phyloP scores from a whole-genome alignment of 2,113 vertebrate species.

The Erythrolamprus reginae region DNA sequence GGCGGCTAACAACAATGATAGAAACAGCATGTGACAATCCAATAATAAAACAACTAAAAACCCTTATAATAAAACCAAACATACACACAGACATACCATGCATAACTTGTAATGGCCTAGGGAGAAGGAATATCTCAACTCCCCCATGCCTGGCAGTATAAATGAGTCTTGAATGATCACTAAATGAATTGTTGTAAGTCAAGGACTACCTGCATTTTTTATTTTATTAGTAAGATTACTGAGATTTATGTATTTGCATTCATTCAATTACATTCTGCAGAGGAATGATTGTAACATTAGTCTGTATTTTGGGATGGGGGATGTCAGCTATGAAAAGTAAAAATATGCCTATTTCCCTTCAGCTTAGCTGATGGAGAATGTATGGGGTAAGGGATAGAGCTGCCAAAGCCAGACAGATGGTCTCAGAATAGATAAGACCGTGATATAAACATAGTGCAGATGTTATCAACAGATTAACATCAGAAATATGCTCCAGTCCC shows the following conservation, averaged over 20 bases:
- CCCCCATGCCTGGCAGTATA: too few species aligned
- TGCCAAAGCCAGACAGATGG: background rate
- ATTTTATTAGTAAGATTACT: background rate
- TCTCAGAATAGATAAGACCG: background rate
- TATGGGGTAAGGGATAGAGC: background rate
- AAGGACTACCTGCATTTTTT: background rate
- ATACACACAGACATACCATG: too few species aligned
- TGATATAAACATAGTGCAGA: background rate
- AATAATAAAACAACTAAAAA: too few species aligned
- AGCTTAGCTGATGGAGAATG: background rate
- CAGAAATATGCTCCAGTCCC: background rate
- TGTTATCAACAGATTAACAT: background rate
- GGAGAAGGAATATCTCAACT: too few species aligned
- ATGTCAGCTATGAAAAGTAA: background rate
- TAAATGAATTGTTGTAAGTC: background rate
- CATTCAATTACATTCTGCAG: background rate
- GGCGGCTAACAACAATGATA: too few species aligned
- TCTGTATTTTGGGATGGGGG: background rate
- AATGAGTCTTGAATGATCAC: too few species aligned
- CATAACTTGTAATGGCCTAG: too few species aligned
- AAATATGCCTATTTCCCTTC: background rate
- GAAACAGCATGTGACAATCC: too few species aligned
- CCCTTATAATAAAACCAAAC: too few species aligned
- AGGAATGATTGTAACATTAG: background rate
- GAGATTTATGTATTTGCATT: background rate